phyloP scores from a whole-genome alignment of 2,888 invertebrate species.

The Pollenia amentaria region DNA sequence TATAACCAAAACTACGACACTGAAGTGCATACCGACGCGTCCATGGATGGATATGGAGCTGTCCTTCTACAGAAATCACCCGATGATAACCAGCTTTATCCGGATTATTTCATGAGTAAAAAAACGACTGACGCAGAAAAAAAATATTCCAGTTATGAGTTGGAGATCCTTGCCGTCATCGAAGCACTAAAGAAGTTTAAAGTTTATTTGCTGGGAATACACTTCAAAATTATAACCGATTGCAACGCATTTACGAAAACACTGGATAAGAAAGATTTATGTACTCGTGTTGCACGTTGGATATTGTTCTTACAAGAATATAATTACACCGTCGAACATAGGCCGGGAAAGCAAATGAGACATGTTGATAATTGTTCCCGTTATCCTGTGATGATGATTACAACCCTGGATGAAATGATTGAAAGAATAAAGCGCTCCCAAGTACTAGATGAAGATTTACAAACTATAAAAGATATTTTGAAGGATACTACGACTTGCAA shows the following conservation, averaged over 20 bases:
- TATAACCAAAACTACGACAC: slow-evolving; percentile 68
- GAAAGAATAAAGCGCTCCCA: slow-evolving; percentile 64
- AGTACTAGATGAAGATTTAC: slow-evolving; percentile 59
- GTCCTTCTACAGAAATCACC: slow-evolving; percentile 63
- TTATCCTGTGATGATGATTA: slow-evolving; percentile 63
- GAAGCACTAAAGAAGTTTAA: slow-evolving; percentile 75
- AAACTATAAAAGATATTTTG: slow-evolving; percentile 61
- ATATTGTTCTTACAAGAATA: slow-evolving; percentile 75
- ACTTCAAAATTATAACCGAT: slow-evolving; percentile 65
- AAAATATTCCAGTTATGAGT: slow-evolving; percentile 50
- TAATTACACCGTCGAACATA: slow-evolving; percentile 74
- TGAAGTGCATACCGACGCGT: slow-evolving; percentile 66
- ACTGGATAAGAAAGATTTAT: slow-evolving; percentile 69
- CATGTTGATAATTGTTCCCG: slow-evolving; percentile 72
- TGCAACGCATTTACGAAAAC: slow-evolving; percentile 72
- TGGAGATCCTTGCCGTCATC: slow-evolving; percentile 52
- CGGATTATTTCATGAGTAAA: slow-evolving; percentile 69
- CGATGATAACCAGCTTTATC: slow-evolving; percentile 65
- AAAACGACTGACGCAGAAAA: slow-evolving; percentile 17
- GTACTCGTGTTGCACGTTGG: slow-evolving; percentile 74
- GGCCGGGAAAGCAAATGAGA: slow-evolving; percentile 66
- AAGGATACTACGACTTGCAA: slow-evolving; percentile 16
- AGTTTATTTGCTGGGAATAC: slow-evolving; percentile 73
- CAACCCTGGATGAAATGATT: slow-evolving; percentile 26
- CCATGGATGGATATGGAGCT: slow-evolving; percentile 69